These are phyloP conservation scores for Saguinus imperator DNA, from an alignment of 2,113 vertebrate genomes.

Conservation along the genomic window DNA sequence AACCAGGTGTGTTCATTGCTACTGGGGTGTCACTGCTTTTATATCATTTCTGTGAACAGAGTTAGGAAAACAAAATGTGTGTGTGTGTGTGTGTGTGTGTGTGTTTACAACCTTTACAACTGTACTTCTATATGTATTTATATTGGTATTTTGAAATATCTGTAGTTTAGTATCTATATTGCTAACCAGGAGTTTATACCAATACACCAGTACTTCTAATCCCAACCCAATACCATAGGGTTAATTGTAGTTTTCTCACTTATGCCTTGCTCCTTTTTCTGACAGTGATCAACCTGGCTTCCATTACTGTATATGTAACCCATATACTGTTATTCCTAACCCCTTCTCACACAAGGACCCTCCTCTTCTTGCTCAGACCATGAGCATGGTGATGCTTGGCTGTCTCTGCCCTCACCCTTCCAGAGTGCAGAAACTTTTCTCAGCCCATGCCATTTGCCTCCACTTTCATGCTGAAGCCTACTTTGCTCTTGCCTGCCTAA, in stretches of 20 bases:
- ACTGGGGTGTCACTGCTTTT: not conserved
- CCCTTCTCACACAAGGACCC: not conserved
- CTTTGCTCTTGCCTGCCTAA: not conserved
- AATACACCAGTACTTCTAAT: not conserved
- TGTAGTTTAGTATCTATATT: not conserved
- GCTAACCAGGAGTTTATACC: not conserved
- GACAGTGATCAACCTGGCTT: not conserved
- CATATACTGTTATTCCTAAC: not conserved
- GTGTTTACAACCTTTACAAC: not conserved
- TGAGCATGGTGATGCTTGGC: not conserved
- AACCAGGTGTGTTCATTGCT: not conserved
- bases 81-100: not conserved
- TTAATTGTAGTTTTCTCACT: not conserved
- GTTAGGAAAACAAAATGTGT: not conserved
- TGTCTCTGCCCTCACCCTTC: not conserved
- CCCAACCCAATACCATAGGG: not conserved
- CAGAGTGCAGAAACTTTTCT: not conserved
- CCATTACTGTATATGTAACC: not conserved
- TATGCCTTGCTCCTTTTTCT: not conserved
- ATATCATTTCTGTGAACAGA: not conserved
- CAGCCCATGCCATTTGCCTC: not conserved
- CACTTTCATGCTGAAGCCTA: not conserved
- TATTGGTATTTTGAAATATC: not conserved
- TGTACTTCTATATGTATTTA: not conserved
- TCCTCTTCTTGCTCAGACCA: not conserved